A percentile compares a stretch with the other conserved stretches of the same genome.
These are phyloP conservation scores for Lithophane socia DNA, from an alignment of 2,888 invertebrate genomes.

Conservation along the genomic window DNA sequence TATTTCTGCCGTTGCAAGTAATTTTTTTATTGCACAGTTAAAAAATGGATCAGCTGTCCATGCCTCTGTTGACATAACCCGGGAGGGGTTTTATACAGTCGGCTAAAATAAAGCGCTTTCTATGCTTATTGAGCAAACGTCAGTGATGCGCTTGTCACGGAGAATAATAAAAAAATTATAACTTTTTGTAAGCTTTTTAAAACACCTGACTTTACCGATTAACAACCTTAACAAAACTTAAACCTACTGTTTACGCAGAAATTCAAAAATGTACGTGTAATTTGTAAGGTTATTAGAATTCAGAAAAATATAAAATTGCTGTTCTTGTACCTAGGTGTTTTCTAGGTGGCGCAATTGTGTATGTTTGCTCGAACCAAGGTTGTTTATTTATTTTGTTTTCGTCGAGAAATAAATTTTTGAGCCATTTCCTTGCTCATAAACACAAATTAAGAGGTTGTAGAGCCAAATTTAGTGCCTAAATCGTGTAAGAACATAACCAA, in stretches of 20 bases:
- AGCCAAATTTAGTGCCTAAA: neutral
- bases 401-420: too few relatives aligned
- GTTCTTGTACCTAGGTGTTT: neutral
- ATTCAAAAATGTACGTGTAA: neutral
- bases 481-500: neutral
- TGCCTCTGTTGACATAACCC: neutral
- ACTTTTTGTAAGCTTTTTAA: constrained; percentile 38
- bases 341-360: constrained; percentile 21
- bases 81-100: neutral
- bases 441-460: too few relatives aligned
- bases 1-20: neutral
- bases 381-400: neutral
- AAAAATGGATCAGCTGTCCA: neutral
- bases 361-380: neutral
- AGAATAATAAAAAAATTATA: constrained; percentile 46
- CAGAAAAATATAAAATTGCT: neutral
- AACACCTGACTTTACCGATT: constrained; percentile 61
- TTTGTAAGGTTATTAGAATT: neutral
- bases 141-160: constrained; percentile 62
- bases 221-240: neutral
- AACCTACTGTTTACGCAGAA: neutral
- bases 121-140: constrained; percentile 8
- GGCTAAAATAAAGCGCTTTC: constrained; percentile 54
- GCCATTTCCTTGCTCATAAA: neutral
- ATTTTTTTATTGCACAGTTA: neutral